These are phyloP conservation scores for Planiliza haematocheilus DNA, from an alignment of 2,113 vertebrate genomes.

Conservation along the genomic window DNA sequence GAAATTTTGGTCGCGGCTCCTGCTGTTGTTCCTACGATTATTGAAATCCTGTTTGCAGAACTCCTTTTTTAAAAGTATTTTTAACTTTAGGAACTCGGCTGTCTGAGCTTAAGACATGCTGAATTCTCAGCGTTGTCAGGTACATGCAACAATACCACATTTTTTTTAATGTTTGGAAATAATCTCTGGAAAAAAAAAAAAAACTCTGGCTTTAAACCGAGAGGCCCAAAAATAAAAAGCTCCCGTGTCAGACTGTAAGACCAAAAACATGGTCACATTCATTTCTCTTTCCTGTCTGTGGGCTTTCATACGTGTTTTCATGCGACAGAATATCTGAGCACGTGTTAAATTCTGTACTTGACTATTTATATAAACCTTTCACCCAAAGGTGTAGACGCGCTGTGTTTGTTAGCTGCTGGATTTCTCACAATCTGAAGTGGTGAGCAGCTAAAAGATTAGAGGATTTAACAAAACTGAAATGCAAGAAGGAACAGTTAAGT, in stretches of 20 bases:
- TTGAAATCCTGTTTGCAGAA: slow-evolving; percentile 59
- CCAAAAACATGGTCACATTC: not conserved
- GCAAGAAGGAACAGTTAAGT: too few species aligned
- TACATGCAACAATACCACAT: slow-evolving; percentile 24
- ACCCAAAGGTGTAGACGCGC: too few species aligned
- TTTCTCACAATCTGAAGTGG: too few species aligned
- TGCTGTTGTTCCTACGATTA: slow-evolving; percentile 46
- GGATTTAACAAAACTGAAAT: too few species aligned
- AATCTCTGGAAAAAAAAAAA: slow-evolving; percentile 24
- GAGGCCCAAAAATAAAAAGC: not conserved
- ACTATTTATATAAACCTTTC: too few species aligned
- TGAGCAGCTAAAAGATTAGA: too few species aligned
- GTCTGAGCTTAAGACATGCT: slow-evolving; percentile 30
- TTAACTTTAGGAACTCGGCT: slow-evolving; percentile 33
- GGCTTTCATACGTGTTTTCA: too few species aligned
- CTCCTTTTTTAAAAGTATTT: slow-evolving; percentile 32
- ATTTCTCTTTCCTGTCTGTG: too few species aligned
- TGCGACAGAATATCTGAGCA: too few species aligned
- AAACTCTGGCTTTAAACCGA: slow-evolving; percentile 12
- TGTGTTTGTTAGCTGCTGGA: too few species aligned
- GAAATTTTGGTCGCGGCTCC: slow-evolving; percentile 28
- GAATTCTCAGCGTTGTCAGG: slow-evolving; percentile 43
- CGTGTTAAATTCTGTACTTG: too few species aligned
- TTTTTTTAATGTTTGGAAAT: slow-evolving; percentile 40
- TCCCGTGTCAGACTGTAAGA: not conserved